Evolutionary conservation across 2,888 invertebrate species (phyloP).

Genomic region (Schizotus pectinicornis): DNA sequence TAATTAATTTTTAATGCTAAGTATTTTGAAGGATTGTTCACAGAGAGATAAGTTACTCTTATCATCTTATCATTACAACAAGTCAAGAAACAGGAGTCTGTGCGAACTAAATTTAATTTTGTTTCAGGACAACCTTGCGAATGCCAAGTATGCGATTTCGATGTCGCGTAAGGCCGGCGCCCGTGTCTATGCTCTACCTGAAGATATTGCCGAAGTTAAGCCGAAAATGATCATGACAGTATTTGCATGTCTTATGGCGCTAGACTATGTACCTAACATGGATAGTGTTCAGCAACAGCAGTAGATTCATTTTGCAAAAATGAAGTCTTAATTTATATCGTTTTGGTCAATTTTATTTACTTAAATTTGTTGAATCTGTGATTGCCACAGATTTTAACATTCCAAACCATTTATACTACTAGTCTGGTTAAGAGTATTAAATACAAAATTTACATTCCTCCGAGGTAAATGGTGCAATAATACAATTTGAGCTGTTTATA

Average conservation of each 20-base stretch:
- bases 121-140: slow-evolving; percentile 86
- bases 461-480: slow-evolving; percentile 26
- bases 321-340: slow-evolving; percentile 5
- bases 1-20: slow-evolving; percentile 5
- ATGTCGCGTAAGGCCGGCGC: slow-evolving; percentile 98
- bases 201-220: slow-evolving; percentile 98
- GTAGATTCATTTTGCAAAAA: slow-evolving; percentile 16
- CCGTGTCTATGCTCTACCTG: slow-evolving; percentile 96
- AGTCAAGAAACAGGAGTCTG: not conserved
- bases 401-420: slow-evolving; percentile 35
- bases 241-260: slow-evolving; percentile 98
- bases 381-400: slow-evolving; percentile 33
- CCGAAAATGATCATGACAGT: slow-evolving; percentile 99
- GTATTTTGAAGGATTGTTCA: too few species aligned
- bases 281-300: slow-evolving; percentile 58
- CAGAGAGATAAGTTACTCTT: too few species aligned
- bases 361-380: slow-evolving; percentile 26
- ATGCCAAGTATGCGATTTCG: slow-evolving; percentile 99
- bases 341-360: slow-evolving; percentile 10
- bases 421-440: slow-evolving; percentile 41
- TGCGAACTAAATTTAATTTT: slow-evolving; percentile 11
- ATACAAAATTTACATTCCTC: slow-evolving; percentile 32
- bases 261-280: slow-evolving; percentile 93
- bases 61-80: too few species aligned
- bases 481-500: slow-evolving; percentile 10